Base-by-base conservation (phyloP, 2,113 vertebrate species). In the Himantopus leucocephalus region DNA sequence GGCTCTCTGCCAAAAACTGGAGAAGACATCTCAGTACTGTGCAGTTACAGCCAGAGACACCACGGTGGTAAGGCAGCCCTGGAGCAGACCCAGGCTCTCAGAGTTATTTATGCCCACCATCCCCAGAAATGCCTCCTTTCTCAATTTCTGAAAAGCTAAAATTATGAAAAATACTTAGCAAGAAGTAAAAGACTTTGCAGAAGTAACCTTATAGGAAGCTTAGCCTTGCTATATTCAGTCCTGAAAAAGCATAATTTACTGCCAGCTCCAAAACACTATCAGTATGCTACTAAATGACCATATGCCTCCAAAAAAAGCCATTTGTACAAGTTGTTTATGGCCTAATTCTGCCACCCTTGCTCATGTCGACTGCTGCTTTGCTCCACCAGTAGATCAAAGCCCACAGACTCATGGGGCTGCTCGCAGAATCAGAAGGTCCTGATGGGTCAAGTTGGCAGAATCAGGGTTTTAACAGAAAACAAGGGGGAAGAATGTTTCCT, bases 41-140 rank as follows among this genome's bases (percentile, higher is more conserved):
- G 32, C 12, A 71, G 20, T 22, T 74, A 47, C 6, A 86, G 19
- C 1, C 9, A 45, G 35, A 66, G 41, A 22, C 37, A 75, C 3
- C 2, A 3, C 0, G 10, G 26, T 62, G 4, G 17, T 58, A 66
- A 35, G 5, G 5, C 18, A 85, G 23, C 2, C 10, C 12, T 48
- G 48, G 35, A 78, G 12, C 12, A 87, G 47, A 81, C 11, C 2
- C 9, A 59, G 24, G 15, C 19, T 55, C 85, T 91, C 41, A 26
- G 29, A 79, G 8, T 30, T 75, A n/a, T 39, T 66, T 68, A 62
- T 39, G 43, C 16, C 26, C 23, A 62, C 5, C 5, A 59, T 58
- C 3, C 3, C 14, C 34, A 60, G 30, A 79, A 68, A 79, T 43
- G 52, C 20, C 5, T 70, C 34, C 21, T 52, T 73, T n/a, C n/a